Percentiles rank a stretch among this genome's conserved stretches.
These are phyloP conservation scores for Lasioglossum leucozonium DNA, from an alignment of 2,888 invertebrate species.

Conservation along the genomic window DNA sequence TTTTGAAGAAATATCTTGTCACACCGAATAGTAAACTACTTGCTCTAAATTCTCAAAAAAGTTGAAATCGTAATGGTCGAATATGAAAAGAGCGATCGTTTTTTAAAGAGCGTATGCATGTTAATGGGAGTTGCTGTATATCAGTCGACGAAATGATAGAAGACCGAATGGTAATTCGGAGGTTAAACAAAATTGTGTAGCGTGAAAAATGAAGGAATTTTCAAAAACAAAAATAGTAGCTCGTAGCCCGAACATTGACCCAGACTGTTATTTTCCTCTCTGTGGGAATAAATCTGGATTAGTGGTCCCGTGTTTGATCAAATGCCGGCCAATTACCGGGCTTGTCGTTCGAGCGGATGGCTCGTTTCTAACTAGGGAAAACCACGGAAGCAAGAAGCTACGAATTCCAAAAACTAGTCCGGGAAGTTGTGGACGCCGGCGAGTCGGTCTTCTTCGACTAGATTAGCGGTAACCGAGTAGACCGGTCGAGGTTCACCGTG, in stretches of 20 bases:
- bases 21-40: too few species aligned
- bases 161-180: background rate
- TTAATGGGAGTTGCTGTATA: too few species aligned
- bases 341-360: background rate
- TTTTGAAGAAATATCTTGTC: too few species aligned
- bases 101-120: too few species aligned
- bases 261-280: background rate
- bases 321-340: background rate
- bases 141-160: background rate
- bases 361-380: background rate
- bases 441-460: slow-evolving; percentile 55
- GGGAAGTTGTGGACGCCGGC: slow-evolving; percentile 32
- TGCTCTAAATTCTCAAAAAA: too few species aligned
- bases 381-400: background rate
- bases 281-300: background rate
- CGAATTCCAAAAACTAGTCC: slow-evolving; percentile 30
- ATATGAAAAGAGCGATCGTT: too few species aligned
- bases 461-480: slow-evolving; percentile 63
- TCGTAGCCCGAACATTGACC: too few species aligned
- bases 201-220: background rate
- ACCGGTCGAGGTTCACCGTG: slow-evolving; percentile 36
- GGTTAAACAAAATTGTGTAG: background rate
- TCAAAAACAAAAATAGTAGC: too few species aligned
- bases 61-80: too few species aligned
- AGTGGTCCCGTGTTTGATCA: background rate